Conservation (phyloP, 2,797 vertebrate genomes). For the Nyctalus aviator region DNA sequence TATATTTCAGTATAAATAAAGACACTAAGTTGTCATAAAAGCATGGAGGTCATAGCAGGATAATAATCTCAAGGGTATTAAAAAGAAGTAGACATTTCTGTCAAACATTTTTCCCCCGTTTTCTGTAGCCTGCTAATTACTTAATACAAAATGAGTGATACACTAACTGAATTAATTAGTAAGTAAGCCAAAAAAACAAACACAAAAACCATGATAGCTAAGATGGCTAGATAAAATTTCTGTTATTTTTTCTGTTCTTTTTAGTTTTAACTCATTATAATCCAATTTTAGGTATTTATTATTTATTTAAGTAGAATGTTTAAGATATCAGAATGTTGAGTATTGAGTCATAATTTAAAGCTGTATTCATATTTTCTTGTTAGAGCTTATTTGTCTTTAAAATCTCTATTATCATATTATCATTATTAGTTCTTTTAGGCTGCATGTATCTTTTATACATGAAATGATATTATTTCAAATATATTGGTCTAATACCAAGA, state of each 20-base stretch:
- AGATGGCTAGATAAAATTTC: not conserved
- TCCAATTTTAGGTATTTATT: not conserved
- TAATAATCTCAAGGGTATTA: slow-evolving; percentile 10
- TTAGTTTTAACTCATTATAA: slow-evolving; percentile 1
- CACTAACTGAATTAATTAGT: slow-evolving; percentile 56
- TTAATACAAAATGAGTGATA: slow-evolving; percentile 11
- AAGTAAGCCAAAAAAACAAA: not conserved
- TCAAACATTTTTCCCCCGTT: not conserved
- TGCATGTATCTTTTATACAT: not conserved
- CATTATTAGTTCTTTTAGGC: not conserved
- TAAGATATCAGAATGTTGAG: not conserved
- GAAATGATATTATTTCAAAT: not conserved
- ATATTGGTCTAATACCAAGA: not conserved
- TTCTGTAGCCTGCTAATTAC: slow-evolving; percentile 60
- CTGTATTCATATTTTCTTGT: not conserved
- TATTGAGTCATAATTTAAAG: not conserved
- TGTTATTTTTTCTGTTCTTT: not conserved
- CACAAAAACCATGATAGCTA: not conserved
- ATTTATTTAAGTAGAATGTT: not conserved
- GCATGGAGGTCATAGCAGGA: not conserved
- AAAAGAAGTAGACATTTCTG: slow-evolving; percentile 50
- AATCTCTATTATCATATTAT: not conserved
- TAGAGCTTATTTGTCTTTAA: slow-evolving; percentile 29
- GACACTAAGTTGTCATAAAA: not conserved
- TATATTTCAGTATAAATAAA: slow-evolving; percentile 62